These are phyloP conservation scores for Hirtodrosophila alboralis DNA, from an alignment of 2,888 invertebrate species.

Conservation along the genomic window DNA sequence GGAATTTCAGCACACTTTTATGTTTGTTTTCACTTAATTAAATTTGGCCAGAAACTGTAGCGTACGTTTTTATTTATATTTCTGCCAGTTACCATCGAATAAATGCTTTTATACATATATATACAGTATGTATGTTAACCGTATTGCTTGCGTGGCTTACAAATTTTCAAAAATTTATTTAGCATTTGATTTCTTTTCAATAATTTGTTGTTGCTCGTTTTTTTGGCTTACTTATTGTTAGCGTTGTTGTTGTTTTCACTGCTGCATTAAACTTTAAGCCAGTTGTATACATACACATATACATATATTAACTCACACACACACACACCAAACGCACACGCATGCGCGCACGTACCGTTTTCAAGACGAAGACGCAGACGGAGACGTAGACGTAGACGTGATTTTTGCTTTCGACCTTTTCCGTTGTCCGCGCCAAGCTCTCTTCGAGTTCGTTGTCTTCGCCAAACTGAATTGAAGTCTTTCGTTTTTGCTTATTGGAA, in stretches of 20 bases:
- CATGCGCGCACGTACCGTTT: constrained; percentile 77
- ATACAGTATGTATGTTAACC: constrained; percentile 17
- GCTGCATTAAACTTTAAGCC: constrained; percentile 71
- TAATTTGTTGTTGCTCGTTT: constrained; percentile 48
- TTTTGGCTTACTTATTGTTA: constrained; percentile 46
- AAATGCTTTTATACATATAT: constrained; percentile 6
- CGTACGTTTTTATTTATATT: no score
- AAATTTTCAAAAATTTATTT: constrained; percentile 55
- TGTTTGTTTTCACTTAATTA: constrained; percentile 32
- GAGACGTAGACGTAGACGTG: constrained; percentile 39
- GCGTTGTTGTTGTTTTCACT: constrained; percentile 34
- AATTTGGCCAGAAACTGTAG: constrained; percentile 10
- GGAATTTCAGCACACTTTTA: constrained; percentile 20
- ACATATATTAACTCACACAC: constrained; percentile 7
- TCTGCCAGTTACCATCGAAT: constrained; percentile 19
- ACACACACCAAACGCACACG: constrained; percentile 45
- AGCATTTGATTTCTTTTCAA: constrained; percentile 68
- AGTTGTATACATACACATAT: constrained; percentile 36
- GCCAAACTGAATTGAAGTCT: constrained; percentile 84
- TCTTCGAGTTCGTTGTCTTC: constrained; percentile 84
- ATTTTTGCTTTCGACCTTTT: constrained; percentile 51
- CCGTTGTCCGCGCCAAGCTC: constrained; percentile 71
- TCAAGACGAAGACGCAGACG: constrained; percentile 29
- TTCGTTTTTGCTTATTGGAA: constrained; percentile 82
- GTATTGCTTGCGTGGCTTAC: constrained; percentile 66